phyloP scores from a whole-genome alignment of 2,797 vertebrate genomes.

The Macroramphosus scolopax region DNA sequence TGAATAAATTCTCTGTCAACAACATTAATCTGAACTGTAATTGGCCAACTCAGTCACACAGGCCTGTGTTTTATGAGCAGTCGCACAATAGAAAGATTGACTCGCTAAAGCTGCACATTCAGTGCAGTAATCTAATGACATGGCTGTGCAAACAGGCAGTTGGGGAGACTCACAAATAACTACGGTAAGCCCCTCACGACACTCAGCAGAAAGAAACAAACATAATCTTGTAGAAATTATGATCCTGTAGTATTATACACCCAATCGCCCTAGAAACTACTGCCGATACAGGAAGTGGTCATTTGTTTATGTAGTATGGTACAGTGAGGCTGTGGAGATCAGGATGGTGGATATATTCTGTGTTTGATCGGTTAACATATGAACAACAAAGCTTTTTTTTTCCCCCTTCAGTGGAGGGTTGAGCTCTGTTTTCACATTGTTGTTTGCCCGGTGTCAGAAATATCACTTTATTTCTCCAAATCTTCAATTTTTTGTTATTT shows the following conservation, averaged over 20 bases:
- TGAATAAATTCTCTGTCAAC: conserved; percentile 68
- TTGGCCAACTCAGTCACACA: conserved; percentile 59
- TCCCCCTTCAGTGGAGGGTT: no score
- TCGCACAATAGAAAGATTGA: conserved; percentile 58
- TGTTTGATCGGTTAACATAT: no score
- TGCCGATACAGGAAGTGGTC: no score
- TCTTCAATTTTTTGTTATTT: conserved; percentile 5
- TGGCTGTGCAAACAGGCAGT: conserved; percentile 55
- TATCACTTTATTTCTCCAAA: neutral
- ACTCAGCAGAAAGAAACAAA: conserved; percentile 7
- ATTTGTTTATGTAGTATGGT: no score
- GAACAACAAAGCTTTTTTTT: no score
- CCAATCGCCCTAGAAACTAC: no score
- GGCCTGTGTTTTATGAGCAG: conserved; percentile 56
- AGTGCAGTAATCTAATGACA: conserved; percentile 61
- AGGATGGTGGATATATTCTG: no score
- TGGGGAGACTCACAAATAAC: conserved; percentile 21
- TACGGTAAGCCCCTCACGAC: no score
- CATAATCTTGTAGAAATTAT: conserved; percentile 4
- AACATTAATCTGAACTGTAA: conserved; percentile 71
- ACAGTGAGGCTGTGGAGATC: no score
- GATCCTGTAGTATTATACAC: neutral
- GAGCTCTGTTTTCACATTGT: no score
- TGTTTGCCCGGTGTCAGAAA: neutral
- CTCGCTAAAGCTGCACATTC: conserved; percentile 54